phyloP scores from a whole-genome alignment of 2,797 vertebrate genomes.

The Tympanoctomys barrerae region DNA sequence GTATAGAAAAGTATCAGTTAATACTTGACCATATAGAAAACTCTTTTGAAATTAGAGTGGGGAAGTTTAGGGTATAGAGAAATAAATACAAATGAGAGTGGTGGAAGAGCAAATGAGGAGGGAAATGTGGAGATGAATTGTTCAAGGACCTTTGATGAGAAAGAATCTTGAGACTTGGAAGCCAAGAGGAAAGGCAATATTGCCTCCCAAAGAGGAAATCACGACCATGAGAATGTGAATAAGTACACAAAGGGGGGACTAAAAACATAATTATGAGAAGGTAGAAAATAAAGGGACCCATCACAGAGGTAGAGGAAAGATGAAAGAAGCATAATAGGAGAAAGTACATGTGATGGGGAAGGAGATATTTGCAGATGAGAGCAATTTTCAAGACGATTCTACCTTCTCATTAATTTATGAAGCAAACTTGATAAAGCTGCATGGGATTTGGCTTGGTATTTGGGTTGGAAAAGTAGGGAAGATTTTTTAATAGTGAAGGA shows the following conservation, averaged over 20 bases:
- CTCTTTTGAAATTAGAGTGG: not conserved
- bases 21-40: not conserved
- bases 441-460: not conserved
- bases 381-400: not conserved
- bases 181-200: not conserved
- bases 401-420: not conserved
- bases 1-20: not conserved
- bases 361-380: not conserved
- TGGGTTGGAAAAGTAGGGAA: not conserved
- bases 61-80: not conserved
- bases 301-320: not conserved
- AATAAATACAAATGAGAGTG: not conserved
- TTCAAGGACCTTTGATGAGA: not conserved
- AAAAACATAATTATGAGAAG: not conserved
- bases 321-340: not conserved
- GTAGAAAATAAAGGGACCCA: not conserved
- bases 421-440: not conserved
- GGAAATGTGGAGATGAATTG: not conserved
- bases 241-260: not conserved
- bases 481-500: not conserved
- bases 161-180: not conserved
- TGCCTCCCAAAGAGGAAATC: not conserved
- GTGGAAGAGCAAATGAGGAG: not conserved
- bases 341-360: not conserved
- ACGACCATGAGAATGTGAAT: not conserved